A percentile compares a stretch with the other conserved stretches of the same genome.
phyloP scores from a whole-genome alignment of 1,140 invertebrate genomes.

The Tetramorium alpestre region DNA sequence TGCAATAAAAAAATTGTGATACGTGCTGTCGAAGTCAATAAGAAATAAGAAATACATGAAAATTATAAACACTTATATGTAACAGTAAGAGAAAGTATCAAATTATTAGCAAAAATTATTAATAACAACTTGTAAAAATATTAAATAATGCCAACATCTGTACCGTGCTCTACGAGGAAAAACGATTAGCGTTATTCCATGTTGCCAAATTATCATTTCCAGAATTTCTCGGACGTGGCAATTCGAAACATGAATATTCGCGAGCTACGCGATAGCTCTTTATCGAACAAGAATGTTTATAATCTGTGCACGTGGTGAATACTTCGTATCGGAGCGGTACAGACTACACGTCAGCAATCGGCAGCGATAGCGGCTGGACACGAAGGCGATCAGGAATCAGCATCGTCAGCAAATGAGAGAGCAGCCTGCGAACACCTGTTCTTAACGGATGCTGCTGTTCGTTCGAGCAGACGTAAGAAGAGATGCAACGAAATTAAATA shows the following conservation, averaged over 20 bases:
- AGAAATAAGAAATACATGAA: background rate
- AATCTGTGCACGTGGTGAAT: constrained; percentile 72
- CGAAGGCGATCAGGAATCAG: constrained; percentile 69
- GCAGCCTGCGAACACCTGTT: constrained; percentile 69
- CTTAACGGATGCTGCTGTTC: constrained; percentile 20
- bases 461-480: constrained; percentile 53
- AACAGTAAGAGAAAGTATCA: too few species aligned
- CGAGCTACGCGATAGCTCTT: constrained; percentile 30
- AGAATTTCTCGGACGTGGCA: constrained; percentile 10
- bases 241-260: background rate
- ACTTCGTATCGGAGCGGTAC: constrained; percentile 64
- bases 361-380: constrained; percentile 62
- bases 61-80: background rate
- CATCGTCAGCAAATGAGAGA: constrained; percentile 66
- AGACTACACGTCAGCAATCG: constrained; percentile 74
- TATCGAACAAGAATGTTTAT: constrained; percentile 70
- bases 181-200: background rate
- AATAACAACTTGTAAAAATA: background rate
- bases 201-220: background rate
- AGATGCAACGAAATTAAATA: constrained; percentile 54
- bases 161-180: background rate
- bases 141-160: background rate
- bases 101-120: background rate
- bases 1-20: background rate
- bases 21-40: background rate